These are phyloP conservation scores for Cettia cetti DNA, from an alignment of 2,113 vertebrate species.

Conservation along the genomic window DNA sequence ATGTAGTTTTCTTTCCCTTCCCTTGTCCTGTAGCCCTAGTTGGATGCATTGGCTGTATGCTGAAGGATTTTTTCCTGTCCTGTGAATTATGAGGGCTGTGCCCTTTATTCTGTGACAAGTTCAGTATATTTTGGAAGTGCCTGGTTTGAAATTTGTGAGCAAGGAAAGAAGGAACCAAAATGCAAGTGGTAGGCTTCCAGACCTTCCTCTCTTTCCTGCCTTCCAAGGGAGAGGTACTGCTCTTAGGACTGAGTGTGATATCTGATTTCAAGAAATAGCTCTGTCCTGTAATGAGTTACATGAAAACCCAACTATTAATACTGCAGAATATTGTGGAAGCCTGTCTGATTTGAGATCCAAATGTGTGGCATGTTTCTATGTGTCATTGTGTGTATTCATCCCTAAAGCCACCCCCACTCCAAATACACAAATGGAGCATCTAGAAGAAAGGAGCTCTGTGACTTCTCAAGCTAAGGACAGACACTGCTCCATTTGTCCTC, in stretches of 20 bases:
- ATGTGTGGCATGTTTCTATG: not conserved
- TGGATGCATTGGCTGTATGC: not conserved
- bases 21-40: not conserved
- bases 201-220: not conserved
- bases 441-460: conserved; percentile 15
- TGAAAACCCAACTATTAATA: not conserved
- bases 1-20: not conserved
- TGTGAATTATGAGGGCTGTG: not conserved
- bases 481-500: conserved; percentile 10
- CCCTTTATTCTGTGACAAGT: not conserved
- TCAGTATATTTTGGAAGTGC: not conserved
- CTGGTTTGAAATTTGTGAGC: not conserved
- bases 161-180: not conserved
- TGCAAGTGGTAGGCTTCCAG: not conserved
- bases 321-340: not conserved
- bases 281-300: not conserved
- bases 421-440: not conserved
- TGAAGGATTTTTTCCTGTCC: not conserved
- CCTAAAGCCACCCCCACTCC: not conserved
- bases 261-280: not conserved
- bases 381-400: not conserved
- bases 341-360: not conserved
- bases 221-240: not conserved
- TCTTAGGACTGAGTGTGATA: not conserved
- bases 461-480: not conserved